A percentile compares a stretch with the other conserved stretches of the same genome.
phyloP scores from a whole-genome alignment of 92 coral and sea anemone genomes.

The Epizoanthus fatuus region DNA sequence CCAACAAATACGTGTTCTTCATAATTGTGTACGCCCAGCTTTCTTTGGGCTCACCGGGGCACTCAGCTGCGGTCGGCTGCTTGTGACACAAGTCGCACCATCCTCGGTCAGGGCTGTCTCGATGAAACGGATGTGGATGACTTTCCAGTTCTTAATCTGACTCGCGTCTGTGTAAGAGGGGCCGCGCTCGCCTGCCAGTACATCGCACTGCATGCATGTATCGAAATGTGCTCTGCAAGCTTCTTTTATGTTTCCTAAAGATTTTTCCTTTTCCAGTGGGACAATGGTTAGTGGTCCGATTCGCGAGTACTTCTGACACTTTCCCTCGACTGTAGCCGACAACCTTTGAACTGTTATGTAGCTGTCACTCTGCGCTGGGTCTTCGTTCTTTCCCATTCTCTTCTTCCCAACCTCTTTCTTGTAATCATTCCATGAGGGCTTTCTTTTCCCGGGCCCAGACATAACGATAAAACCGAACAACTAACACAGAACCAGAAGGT shows the following conservation, averaged over 20 bases:
- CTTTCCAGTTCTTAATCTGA: conserved; percentile 67
- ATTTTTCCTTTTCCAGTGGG: conserved; percentile 45
- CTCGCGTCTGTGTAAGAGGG: conserved; percentile 52
- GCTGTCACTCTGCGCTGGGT: conserved; percentile 5
- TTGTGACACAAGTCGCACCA: too few relatives aligned
- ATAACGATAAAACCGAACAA: not conserved
- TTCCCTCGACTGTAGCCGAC: conserved; percentile 73
- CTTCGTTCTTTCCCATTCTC: not conserved
- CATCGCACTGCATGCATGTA: conserved; percentile 50
- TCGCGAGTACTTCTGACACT: conserved; percentile 67
- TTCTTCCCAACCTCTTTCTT: conserved; percentile 13
- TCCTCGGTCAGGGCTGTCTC: not conserved
- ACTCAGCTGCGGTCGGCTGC: too few relatives aligned
- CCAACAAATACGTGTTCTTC: too few relatives aligned
- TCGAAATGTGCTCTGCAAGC: conserved; percentile 40
- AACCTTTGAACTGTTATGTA: conserved; percentile 71
- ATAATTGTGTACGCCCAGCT: not conserved
- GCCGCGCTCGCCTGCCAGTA: conserved; percentile 62
- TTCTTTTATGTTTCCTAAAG: conserved; percentile 47
- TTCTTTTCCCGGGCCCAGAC: conserved; percentile 16
- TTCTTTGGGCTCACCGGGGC: too few relatives aligned
- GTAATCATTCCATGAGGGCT: conserved; percentile 30
- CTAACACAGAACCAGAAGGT: not conserved
- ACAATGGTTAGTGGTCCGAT: conserved; percentile 59
- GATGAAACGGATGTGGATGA: conserved; percentile 55